Base-by-base conservation (phyloP, 2,888 invertebrate species). In the Cataglyphis albicans region DNA sequence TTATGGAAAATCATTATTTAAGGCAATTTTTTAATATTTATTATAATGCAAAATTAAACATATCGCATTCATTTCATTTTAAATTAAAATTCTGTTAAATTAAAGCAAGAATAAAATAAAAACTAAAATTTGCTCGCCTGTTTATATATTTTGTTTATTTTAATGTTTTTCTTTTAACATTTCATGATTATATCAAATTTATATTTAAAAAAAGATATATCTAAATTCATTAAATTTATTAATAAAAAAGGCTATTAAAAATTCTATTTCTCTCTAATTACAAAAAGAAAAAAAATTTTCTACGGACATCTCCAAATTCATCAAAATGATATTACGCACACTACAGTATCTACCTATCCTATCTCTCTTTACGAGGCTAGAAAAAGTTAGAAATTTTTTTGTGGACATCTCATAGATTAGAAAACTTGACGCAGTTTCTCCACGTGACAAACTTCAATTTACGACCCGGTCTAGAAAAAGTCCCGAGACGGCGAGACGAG, bases 361-460 rank as follows among this genome's bases (percentile, higher is more conserved):
- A 32, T 80, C 21, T 44, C 0, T 12, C 18, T 52, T 6, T 7
- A 6, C 57, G 32, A 0, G 12, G 0, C 10, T 44, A 38, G 12
- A 44, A 67, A 68, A 59, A 57, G 21, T 57, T 67, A 41, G 2
- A 21, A 25, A 59, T 70, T 70, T 44, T 44, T 59, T 12, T 32
- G 18, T 15, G 21, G 21, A 1, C 32, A 12, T 44, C 21, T 32
- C 57, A 25, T 44, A 48, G 59, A 80, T 70, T 70, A 61, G 78
- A 12, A 80, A 59, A 59, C 72, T 70, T 80, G 32, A 32, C 44
- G 12, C 32, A 21, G 21, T 41, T 18, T n/a, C 29, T 41, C 41
- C 57, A 32, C 59, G 57, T 70, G 78, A 80, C 72, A 35, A 59
- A 80, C 59, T 44, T 70, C 35, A 80, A 80, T 80, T 80, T 80